phyloP scores from a whole-genome alignment of 2,113 vertebrate genomes.

The Calidris pygmaea region DNA sequence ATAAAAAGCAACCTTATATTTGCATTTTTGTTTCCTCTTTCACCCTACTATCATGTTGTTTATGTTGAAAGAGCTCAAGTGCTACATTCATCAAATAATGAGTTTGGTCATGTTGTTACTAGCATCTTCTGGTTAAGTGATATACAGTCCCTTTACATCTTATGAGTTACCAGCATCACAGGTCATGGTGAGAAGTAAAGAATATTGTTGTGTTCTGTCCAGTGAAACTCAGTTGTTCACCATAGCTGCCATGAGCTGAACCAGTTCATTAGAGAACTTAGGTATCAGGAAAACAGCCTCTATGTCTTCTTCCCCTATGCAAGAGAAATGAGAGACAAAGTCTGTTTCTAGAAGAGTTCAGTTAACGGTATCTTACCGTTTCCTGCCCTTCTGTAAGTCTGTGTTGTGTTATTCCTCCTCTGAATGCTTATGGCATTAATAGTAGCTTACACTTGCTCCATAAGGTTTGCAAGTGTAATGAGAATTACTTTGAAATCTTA shows the following conservation, averaged over 20 bases:
- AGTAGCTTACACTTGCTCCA: neutral
- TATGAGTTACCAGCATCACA: neutral
- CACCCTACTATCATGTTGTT: neutral
- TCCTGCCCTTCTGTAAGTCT: neutral
- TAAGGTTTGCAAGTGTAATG: neutral
- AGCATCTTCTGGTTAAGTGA: neutral
- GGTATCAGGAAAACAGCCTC: neutral
- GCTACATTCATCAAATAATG: neutral
- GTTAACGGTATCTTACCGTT: accelerated
- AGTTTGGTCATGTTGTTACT: neutral
- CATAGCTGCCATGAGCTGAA: neutral
- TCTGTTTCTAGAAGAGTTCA: neutral
- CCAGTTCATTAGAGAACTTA: neutral
- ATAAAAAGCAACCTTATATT: slow-evolving; percentile 4
- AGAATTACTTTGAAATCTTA: neutral
- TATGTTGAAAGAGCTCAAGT: neutral
- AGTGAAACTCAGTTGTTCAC: neutral
- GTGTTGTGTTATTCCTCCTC: neutral
- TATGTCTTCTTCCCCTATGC: neutral
- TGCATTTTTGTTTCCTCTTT: slow-evolving; percentile 45
- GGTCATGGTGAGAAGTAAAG: neutral
- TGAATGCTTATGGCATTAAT: neutral
- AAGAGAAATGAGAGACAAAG: neutral
- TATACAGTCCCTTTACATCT: neutral
- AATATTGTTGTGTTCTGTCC: neutral